Conservation (phyloP, 2,888 invertebrate genomes). For the Drosophila infuscata region DNA sequence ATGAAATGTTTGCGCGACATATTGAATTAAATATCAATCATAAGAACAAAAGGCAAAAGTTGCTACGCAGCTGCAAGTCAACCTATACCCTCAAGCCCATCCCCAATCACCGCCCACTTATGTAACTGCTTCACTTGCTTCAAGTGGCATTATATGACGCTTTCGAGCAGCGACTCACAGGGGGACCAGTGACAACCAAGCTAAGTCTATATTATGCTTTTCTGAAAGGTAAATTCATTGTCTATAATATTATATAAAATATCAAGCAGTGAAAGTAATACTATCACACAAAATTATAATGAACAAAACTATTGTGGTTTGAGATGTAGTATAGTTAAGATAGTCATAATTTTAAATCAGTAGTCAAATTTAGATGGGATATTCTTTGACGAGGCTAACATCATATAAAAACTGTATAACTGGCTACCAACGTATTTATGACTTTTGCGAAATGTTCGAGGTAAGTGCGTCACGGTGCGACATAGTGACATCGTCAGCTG, state of each 20-base stretch:
- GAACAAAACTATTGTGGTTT: background rate
- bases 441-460: background rate
- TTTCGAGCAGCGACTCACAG: background rate
- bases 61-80: constrained; percentile 46
- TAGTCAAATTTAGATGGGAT: background rate
- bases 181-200: background rate
- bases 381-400: too few relatives aligned
- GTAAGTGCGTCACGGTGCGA: background rate
- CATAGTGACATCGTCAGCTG: constrained; percentile 65
- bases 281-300: background rate
- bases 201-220: background rate
- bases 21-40: constrained; percentile 80
- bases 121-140: constrained; percentile 17
- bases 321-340: background rate
- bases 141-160: constrained; percentile 71
- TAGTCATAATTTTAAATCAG: background rate
- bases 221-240: background rate
- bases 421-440: background rate
- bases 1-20: constrained; percentile 63
- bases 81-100: constrained; percentile 2
- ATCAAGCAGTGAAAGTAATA: background rate
- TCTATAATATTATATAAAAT: background rate
- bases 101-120: background rate
- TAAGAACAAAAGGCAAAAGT: constrained; percentile 65
- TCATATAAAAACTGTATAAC: too few relatives aligned